A percentile compares a stretch with the other conserved stretches of the same genome.
Conservation (phyloP, 2,888 invertebrate species). For the Himalopsyche japonica region DNA sequence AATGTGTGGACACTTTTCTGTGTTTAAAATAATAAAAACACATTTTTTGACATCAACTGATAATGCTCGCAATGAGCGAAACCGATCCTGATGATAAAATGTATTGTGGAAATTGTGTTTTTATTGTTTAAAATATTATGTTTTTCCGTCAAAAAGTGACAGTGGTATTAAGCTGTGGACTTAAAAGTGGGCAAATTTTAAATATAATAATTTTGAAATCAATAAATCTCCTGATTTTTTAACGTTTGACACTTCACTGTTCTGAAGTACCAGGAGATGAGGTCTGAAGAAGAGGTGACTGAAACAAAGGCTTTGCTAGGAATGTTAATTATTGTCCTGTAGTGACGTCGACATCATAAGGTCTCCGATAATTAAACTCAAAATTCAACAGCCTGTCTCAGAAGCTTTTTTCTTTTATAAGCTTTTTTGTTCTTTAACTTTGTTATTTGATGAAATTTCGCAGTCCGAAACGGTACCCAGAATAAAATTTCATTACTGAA, state of each 20-base stretch:
- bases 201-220: too few relatives aligned
- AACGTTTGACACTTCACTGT: background rate
- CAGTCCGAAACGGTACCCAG: background rate
- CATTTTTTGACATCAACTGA: too few relatives aligned
- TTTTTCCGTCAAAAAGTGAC: too few relatives aligned
- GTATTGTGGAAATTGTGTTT: too few relatives aligned
- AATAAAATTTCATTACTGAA: background rate
- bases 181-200: too few relatives aligned
- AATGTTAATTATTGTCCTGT: conserved; percentile 16
- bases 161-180: too few relatives aligned
- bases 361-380: background rate
- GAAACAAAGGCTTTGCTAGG: conserved; percentile 15
- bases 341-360: background rate
- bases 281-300: conserved; percentile 7
- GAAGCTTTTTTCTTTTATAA: background rate
- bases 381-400: background rate
- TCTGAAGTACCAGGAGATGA: background rate
- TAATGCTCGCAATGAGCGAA: too few relatives aligned
- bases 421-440: background rate
- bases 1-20: too few relatives aligned
- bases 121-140: too few relatives aligned
- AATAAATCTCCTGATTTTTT: too few relatives aligned
- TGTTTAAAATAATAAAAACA: too few relatives aligned
- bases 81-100: too few relatives aligned
- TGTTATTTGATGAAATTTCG: background rate